A percentile compares a stretch with the other conserved stretches of the same genome.
These are phyloP conservation scores for Amphipoea oculea DNA, from an alignment of 2,888 invertebrate genomes.

Conservation along the genomic window DNA sequence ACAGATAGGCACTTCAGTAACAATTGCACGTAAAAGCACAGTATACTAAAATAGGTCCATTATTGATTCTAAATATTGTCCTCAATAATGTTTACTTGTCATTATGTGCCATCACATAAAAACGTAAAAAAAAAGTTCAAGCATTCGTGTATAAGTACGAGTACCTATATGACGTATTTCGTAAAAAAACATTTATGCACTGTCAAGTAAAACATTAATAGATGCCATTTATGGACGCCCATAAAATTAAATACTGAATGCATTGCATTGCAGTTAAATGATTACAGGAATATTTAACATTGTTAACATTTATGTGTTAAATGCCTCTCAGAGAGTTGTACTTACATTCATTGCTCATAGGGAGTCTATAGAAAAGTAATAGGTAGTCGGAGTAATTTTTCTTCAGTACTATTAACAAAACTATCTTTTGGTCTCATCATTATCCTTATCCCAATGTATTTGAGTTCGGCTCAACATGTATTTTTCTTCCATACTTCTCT, in stretches of 20 bases:
- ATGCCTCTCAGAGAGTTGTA: neutral
- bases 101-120: neutral
- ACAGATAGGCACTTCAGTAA: neutral
- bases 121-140: neutral
- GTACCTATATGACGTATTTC: neutral
- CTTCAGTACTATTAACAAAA: neutral
- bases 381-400: neutral
- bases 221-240: slow-evolving; percentile 9
- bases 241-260: slow-evolving; percentile 25
- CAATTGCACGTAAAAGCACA: neutral
- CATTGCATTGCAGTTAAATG: neutral
- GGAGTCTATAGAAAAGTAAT: neutral
- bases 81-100: neutral
- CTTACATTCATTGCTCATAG: neutral
- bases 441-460: too few species aligned
- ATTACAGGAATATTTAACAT: neutral
- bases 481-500: too few species aligned
- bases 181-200: slow-evolving; percentile 18
- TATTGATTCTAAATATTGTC: neutral
- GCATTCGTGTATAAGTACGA: neutral
- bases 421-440: neutral
- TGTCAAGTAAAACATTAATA: slow-evolving; percentile 35
- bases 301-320: neutral
- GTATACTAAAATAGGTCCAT: neutral
- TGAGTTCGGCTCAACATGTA: too few species aligned